Evolutionary conservation across 2,113 vertebrate genomes (phyloP), one percentile per base, ranked within the genome.

Genomic region (Tympanuchus pallidicinctus): DNA sequence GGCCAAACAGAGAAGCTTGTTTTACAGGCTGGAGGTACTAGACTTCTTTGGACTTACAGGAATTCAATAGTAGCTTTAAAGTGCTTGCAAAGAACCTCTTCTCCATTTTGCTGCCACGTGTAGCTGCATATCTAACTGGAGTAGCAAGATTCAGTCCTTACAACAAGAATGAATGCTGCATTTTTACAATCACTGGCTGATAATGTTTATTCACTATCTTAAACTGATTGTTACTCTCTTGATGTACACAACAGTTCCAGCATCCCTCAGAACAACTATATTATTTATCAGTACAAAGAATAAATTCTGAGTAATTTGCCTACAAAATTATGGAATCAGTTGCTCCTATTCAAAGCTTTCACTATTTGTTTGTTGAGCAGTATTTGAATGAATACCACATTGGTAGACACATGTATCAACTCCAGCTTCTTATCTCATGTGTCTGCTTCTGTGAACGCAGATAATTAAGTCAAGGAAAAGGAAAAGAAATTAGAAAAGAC

Each of bases 1-100:
- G 89, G 97, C 97, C 97, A 98, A 98, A 97, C 36, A 95, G 92
- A 95, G 94, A 97, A 38, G 79, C 94, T 96, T 96, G 90, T 89
- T 95, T 96, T 95, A 97, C 92, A 92, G 81, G 93, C 93, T 92
- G 54, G 89, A 97, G 95, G 95, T 95, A 95, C 74, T 50, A 85
- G 73, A 54, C 93, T 97, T 94, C 93, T 94, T 87, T 83, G 92
- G 93, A 95, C 94, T 97, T 88, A 95, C 40, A 97, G 90, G 94
- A 94, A 96, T 92, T 92, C 87, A 90, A 82, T 66, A 86, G 73
- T 6, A 77, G 66, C 86, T 84, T 92, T 92, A 94, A 96, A 95
- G 70, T 71, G 84, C 84, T 93, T 95, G 92, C 67, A 97, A 84
- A 92, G 59, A 97, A 81, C 65, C 4, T 7, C 56, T 92, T 82